Conservation (phyloP, 2,113 vertebrate genomes). For the Motacilla alba region DNA sequence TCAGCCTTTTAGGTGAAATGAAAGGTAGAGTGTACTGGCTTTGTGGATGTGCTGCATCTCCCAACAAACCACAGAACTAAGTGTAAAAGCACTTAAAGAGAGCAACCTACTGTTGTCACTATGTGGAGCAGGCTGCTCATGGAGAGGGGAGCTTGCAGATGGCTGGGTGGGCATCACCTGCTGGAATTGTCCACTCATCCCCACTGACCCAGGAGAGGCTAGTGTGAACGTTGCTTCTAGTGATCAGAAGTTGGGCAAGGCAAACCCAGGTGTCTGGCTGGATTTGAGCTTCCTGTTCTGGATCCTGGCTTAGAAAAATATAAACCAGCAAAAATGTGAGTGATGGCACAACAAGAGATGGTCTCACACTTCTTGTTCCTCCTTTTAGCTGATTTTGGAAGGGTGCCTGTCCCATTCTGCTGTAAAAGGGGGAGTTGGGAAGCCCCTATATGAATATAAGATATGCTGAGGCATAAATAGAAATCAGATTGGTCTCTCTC, state of each 20-base stretch:
- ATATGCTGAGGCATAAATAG: not conserved
- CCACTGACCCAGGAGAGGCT: not conserved
- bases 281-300: not conserved
- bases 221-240: not conserved
- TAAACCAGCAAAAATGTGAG: not conserved
- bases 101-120: not conserved
- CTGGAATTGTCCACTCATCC: not conserved
- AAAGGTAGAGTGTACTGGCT: not conserved
- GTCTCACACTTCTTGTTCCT: not conserved
- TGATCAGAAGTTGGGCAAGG: not conserved
- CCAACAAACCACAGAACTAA: not conserved
- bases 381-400: not conserved
- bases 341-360: not conserved
- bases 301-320: not conserved
- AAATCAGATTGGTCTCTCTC: not conserved
- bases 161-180: not conserved
- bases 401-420: fast-evolving
- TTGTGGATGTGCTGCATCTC: not conserved
- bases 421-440: not conserved
- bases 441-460: not conserved
- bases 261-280: not conserved
- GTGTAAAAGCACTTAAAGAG: not conserved
- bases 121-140: fast-evolving
- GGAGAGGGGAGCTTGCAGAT: not conserved
- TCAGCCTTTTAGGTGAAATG: not conserved